Conservation (phyloP, 2,113 vertebrate genomes). For the Colossoma macropomum region DNA sequence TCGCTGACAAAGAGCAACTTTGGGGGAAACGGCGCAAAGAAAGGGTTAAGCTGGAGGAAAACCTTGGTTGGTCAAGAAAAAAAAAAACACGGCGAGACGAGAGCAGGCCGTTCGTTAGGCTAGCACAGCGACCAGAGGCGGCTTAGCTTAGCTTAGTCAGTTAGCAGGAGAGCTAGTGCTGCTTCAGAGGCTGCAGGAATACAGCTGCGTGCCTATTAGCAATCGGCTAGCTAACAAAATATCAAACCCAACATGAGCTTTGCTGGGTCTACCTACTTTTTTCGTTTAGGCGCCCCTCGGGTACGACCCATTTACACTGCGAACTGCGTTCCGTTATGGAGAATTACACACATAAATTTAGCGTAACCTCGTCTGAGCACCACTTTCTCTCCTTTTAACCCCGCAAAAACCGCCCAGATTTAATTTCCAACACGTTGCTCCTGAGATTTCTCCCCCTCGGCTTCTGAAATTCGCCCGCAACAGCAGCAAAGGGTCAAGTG, state of each 20-base stretch:
- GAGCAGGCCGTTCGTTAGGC: constrained; percentile 68
- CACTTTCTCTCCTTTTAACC: constrained; percentile 67
- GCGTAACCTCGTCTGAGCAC: constrained; percentile 23
- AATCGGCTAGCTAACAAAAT: constrained; percentile 38
- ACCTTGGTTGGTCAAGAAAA: constrained; percentile 52
- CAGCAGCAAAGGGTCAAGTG: not conserved
- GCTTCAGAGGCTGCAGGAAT: constrained; percentile 39
- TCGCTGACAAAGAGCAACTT: constrained; percentile 39
- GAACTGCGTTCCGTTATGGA: not conserved
- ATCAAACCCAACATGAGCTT: constrained; percentile 26
- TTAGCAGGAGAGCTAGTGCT: constrained; percentile 62
- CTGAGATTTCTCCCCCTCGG: constrained; percentile 51
- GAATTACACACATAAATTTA: constrained; percentile 6
- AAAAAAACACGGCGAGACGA: constrained; percentile 38
- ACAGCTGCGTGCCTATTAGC: constrained; percentile 50
- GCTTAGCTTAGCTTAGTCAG: constrained; percentile 57
- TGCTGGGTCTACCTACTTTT: constrained; percentile 1
- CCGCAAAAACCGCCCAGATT: constrained; percentile 66
- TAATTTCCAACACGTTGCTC: constrained; percentile 18
- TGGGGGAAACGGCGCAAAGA: constrained; percentile 48
- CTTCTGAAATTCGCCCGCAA: not conserved
- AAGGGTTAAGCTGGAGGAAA: constrained; percentile 71
- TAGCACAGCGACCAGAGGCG: constrained; percentile 63
- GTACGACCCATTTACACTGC: not conserved
- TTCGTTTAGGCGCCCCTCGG: not conserved